Evolutionary conservation across 2,888 invertebrate species (phyloP).

Genomic region (Caenorhabditis sulstoni): DNA sequence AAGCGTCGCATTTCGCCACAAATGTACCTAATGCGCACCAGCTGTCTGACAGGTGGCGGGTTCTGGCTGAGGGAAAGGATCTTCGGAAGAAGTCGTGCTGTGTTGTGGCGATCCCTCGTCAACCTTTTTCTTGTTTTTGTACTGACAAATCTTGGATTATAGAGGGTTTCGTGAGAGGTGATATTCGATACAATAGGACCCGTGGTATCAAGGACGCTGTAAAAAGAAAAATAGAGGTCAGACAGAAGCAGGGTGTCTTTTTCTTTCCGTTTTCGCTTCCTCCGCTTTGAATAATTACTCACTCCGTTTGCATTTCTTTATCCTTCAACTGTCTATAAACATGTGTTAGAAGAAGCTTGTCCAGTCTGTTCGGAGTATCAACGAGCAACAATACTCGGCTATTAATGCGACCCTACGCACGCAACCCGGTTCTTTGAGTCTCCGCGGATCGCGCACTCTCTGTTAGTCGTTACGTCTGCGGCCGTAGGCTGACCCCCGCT

Average conservation of each 20-base stretch:
- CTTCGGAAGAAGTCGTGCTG: not conserved
- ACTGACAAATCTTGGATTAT: slow-evolving; percentile 27
- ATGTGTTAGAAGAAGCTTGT: slow-evolving; percentile 53
- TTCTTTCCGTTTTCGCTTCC: not conserved
- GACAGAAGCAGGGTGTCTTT: slow-evolving; percentile 7
- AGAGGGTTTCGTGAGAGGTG: not conserved
- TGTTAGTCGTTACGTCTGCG: slow-evolving; percentile 47
- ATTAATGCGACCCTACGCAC: slow-evolving; percentile 63
- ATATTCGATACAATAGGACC: slow-evolving; percentile 31
- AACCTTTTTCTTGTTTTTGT: slow-evolving; percentile 18
- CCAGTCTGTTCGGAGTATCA: slow-evolving; percentile 54
- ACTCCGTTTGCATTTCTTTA: not conserved
- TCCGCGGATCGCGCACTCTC: slow-evolving; percentile 26
- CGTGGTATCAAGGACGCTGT: slow-evolving; percentile 6
- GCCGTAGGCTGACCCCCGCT: slow-evolving; percentile 50
- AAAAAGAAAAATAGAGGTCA: slow-evolving; percentile 42
- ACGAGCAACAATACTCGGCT: slow-evolving; percentile 60
- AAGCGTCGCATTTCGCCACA: not conserved
- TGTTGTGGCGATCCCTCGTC: not conserved
- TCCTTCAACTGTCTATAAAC: slow-evolving; percentile 49
- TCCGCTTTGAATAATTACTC: not conserved
- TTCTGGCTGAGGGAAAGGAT: slow-evolving; percentile 6
- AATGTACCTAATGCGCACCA: not conserved
- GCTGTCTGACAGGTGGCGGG: slow-evolving; percentile 37
- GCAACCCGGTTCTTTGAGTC: slow-evolving; percentile 45